Conservation (phyloP, 2,113 vertebrate species). For the Numenius arquata region DNA sequence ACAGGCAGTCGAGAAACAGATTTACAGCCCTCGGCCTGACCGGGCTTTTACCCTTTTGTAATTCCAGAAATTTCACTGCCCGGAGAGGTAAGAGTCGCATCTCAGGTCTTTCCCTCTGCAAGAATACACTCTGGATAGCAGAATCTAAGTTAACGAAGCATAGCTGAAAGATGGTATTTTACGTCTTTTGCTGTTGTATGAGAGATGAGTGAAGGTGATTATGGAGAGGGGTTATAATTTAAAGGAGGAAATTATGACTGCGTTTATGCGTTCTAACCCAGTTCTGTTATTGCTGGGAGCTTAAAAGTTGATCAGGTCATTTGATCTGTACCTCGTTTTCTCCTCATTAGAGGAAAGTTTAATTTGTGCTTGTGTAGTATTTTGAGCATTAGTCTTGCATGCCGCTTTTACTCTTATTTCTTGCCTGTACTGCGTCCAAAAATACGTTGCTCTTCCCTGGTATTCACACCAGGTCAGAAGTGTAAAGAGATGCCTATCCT, state of each 20-base stretch:
- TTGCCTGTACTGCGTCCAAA: not conserved
- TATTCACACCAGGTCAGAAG: conserved; percentile 7
- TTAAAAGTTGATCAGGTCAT: not conserved
- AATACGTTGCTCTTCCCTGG: not conserved
- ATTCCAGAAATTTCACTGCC: not conserved
- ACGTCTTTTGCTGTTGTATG: not conserved
- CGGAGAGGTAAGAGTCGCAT: rapidly evolving
- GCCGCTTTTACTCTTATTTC: not conserved
- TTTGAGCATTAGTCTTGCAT: not conserved
- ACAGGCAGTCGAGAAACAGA: not conserved
- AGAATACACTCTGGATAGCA: not conserved
- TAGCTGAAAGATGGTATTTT: not conserved
- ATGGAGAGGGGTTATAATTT: not conserved
- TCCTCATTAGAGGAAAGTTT: not conserved
- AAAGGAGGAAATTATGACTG: not conserved
- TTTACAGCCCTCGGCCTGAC: not conserved
- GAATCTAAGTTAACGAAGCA: not conserved
- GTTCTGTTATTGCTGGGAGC: not conserved
- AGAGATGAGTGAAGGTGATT: not conserved
- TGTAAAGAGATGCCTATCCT: not conserved
- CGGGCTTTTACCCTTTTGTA: not conserved
- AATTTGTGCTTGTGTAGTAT: not conserved
- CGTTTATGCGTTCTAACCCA: not conserved
- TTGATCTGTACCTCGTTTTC: not conserved
- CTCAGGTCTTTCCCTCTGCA: not conserved